Evolutionary conservation across 2,888 invertebrate genomes (phyloP).

Genomic region (Deilephila porcellus): DNA sequence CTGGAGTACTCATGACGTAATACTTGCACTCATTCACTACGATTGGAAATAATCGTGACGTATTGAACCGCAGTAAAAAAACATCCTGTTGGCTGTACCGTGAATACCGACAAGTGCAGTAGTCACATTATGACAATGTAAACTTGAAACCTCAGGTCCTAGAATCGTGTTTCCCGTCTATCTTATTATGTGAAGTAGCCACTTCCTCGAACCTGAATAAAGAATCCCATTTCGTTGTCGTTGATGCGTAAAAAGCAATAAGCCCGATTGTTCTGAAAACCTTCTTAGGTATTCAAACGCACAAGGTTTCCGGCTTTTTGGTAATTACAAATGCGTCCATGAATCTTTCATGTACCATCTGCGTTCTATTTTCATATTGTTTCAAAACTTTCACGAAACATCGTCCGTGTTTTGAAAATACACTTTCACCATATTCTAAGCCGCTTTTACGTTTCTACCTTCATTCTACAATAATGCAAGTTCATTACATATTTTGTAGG

Average conservation of each 20-base stretch:
- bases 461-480: no score
- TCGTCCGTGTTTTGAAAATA: neutral
- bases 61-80: neutral
- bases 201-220: no score
- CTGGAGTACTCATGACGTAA: neutral
- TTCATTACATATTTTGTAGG: no score
- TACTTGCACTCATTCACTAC: neutral
- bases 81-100: constrained; percentile 8
- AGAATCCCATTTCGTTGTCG: neutral
- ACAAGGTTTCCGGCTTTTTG: neutral
- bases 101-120: neutral
- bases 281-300: constrained; percentile 9
- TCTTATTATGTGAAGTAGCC: no score
- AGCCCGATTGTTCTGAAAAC: neutral
- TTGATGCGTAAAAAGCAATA: neutral
- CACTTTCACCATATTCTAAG: no score
- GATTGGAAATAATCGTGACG: neutral
- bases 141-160: no score
- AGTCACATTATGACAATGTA: neutral
- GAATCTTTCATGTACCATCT: neutral
- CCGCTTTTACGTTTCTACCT: no score
- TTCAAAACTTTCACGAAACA: neutral
- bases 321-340: neutral
- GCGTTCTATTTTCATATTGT: constrained; percentile 5
- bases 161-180: no score